A percentile compares a stretch with the other conserved stretches of the same genome.
phyloP scores from a whole-genome alignment of 2,113 vertebrate genomes.

The Chionomys nivalis region DNA sequence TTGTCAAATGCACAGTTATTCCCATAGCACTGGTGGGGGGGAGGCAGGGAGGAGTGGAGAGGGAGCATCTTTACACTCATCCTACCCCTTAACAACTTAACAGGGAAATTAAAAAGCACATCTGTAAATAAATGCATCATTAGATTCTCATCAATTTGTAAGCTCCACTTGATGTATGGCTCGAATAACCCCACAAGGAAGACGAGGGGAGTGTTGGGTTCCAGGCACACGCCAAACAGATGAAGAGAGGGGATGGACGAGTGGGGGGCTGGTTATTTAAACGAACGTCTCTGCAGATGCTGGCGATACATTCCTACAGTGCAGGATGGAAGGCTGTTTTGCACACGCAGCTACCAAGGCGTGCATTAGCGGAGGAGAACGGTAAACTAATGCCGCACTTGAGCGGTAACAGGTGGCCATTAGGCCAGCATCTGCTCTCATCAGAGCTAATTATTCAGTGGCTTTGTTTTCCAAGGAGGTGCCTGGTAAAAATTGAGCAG shows the following conservation, averaged over 20 bases:
- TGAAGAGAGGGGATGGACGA: not conserved
- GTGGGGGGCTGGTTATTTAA: slow-evolving; percentile 64
- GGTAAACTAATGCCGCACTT: slow-evolving; percentile 89
- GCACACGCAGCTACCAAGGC: slow-evolving; percentile 78
- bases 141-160: slow-evolving; percentile 91
- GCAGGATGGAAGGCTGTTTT: slow-evolving; percentile 80
- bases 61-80: slow-evolving; percentile 70
- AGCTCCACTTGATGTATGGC: slow-evolving; percentile 88
- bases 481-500: slow-evolving; percentile 93
- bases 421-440: slow-evolving; percentile 94
- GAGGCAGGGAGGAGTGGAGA: not conserved
- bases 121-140: slow-evolving; percentile 93
- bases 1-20: slow-evolving; percentile 70
- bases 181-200: slow-evolving; percentile 88
- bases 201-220: slow-evolving; percentile 81
- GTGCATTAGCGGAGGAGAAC: slow-evolving; percentile 85
- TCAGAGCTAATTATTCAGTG: slow-evolving; percentile 92
- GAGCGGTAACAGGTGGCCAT: slow-evolving; percentile 94
- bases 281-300: slow-evolving; percentile 64
- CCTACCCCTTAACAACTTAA: slow-evolving; percentile 79
- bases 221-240: slow-evolving; percentile 57
- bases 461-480: slow-evolving; percentile 93
- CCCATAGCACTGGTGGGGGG: slow-evolving; percentile 4
- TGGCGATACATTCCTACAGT: slow-evolving; percentile 62
- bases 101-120: slow-evolving; percentile 88